phyloP scores from a whole-genome alignment of 2,888 invertebrate genomes.

The Apotomis capreana region DNA sequence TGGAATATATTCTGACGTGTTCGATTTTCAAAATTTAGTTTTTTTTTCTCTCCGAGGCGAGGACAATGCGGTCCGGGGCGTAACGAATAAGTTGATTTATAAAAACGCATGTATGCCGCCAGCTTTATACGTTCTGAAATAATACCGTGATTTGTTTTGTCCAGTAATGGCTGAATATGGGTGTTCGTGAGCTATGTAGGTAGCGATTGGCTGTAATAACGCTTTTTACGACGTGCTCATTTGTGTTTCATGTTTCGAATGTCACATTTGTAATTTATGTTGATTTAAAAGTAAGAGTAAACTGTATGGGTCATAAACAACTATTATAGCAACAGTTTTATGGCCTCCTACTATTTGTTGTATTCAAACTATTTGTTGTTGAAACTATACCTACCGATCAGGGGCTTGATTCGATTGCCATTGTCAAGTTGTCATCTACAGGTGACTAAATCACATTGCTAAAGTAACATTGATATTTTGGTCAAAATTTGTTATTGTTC shows the following conservation, averaged over 20 bases:
- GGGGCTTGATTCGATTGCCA: no score
- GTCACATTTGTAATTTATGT: slow-evolving; percentile 10
- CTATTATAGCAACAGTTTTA: no score
- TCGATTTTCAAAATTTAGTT: slow-evolving; percentile 64
- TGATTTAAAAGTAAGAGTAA: slow-evolving; percentile 3
- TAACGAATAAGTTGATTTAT: slow-evolving; percentile 79
- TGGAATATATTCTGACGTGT: slow-evolving; percentile 73
- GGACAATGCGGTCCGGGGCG: slow-evolving; percentile 75
- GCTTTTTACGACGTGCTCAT: slow-evolving; percentile 18
- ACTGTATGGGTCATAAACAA: no score
- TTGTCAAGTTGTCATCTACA: no score
- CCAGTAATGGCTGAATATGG: slow-evolving; percentile 55
- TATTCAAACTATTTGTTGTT: no score
- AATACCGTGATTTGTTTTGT: slow-evolving; percentile 61
- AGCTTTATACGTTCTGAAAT: slow-evolving; percentile 53
- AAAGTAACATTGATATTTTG: no score
- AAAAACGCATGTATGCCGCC: slow-evolving; percentile 65
- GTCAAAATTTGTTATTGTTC: no score
- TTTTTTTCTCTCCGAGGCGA: slow-evolving; percentile 65
- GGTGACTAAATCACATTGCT: no score
- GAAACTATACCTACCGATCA: no score
- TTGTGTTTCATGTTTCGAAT: slow-evolving; percentile 8
- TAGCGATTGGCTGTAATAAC: slow-evolving; percentile 51
- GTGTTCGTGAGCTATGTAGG: slow-evolving; percentile 57
- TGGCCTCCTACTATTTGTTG: no score